A percentile compares a stretch with the other conserved stretches of the same genome.
These are phyloP conservation scores for Ormyrus labotus DNA, from an alignment of 2,888 invertebrate species.

Conservation along the genomic window DNA sequence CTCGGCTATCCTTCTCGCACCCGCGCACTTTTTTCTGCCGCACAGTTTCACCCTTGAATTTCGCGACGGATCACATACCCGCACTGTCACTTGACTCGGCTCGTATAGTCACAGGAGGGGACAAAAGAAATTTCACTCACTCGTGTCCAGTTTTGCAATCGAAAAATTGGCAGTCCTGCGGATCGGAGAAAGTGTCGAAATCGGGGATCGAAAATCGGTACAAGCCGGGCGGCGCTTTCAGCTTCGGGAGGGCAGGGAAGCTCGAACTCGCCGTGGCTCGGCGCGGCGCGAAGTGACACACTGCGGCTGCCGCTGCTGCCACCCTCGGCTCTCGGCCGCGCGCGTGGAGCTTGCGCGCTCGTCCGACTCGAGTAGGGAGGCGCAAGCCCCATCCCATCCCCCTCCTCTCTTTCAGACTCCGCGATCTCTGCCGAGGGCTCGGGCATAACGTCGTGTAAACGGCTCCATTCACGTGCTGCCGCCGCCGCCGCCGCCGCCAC, in stretches of 20 bases:
- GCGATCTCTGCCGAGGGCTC: not conserved
- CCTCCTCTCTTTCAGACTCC: not conserved
- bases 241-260: conserved; percentile 28
- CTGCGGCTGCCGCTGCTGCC: conserved; percentile 61
- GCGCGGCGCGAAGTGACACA: conserved; percentile 70
- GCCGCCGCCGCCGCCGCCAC: not conserved
- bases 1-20: no score
- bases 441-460: conserved; percentile 44
- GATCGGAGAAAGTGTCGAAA: not conserved
- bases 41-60: no score
- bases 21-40: no score
- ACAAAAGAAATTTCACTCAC: not conserved
- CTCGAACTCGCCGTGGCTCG: conserved; percentile 58
- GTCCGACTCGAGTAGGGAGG: conserved; percentile 16
- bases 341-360: conserved; percentile 58
- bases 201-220: no score
- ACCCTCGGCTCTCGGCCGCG: conserved; percentile 47
- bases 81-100: no score
- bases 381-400: no score
- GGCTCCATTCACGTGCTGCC: conserved; percentile 51
- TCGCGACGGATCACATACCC: no score
- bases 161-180: not conserved
- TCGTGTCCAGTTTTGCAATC: not conserved
- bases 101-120: not conserved
- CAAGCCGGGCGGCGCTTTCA: no score